Percentiles rank a stretch among this genome's conserved stretches.
Evolutionary conservation across 1,140 invertebrate genomes (phyloP).

Genomic region (Leptinotarsa texana): DNA sequence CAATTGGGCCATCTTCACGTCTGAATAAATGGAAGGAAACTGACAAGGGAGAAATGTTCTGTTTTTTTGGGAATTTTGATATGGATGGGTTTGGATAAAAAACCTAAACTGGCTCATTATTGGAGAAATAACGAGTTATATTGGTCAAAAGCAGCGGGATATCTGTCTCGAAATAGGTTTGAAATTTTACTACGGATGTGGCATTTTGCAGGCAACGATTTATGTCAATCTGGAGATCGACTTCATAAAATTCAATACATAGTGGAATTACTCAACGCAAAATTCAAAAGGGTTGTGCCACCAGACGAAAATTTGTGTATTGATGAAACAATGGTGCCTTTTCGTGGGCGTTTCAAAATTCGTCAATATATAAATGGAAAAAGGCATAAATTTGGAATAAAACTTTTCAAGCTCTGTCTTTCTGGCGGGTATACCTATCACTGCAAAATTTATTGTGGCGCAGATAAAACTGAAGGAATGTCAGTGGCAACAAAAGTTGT

Average conservation of each 20-base stretch:
- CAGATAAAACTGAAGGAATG: conserved; percentile 27
- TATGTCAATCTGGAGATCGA: conserved; percentile 28
- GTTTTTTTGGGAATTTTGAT: conserved; percentile 31
- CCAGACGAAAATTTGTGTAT: conserved; percentile 26
- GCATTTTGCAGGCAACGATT: conserved; percentile 40
- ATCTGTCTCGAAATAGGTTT: conserved; percentile 35
- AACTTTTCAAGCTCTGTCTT: conserved; percentile 55
- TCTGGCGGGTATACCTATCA: conserved; percentile 51
- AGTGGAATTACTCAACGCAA: conserved; percentile 34
- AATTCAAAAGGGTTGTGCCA: conserved; percentile 39
- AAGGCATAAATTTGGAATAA: conserved; percentile 47
- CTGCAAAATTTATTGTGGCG: conserved; percentile 51
- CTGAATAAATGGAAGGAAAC: conserved; percentile 17
- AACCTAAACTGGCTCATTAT: conserved; percentile 15
- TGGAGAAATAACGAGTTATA: conserved; percentile 25
- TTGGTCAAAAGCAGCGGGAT: conserved; percentile 20
- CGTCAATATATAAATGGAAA: conserved; percentile 28
- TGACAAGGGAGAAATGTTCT: conserved; percentile 14
- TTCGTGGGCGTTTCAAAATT: conserved; percentile 26
- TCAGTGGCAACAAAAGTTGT: conserved; percentile 13
- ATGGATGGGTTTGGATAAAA: conserved; percentile 31
- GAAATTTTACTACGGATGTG: conserved; percentile 36
- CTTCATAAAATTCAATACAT: conserved; percentile 36
- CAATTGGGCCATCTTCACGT: background rate
- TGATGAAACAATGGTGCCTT: conserved; percentile 30